These are phyloP conservation scores for Glareola pratincola DNA, from an alignment of 2,113 vertebrate species.

Conservation along the genomic window DNA sequence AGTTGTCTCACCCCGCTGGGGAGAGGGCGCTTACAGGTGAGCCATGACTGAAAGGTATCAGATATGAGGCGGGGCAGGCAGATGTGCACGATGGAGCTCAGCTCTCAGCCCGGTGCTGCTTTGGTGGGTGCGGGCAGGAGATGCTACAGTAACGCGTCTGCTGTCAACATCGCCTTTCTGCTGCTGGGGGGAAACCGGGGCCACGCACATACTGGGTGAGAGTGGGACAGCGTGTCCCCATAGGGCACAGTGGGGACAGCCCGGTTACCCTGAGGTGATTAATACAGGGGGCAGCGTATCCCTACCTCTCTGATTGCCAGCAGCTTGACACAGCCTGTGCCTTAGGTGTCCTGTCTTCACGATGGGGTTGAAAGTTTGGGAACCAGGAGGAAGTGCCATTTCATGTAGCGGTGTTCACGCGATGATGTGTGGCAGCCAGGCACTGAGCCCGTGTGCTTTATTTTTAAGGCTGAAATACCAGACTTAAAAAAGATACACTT, in stretches of 20 bases:
- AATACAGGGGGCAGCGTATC: accelerated
- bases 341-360: not conserved
- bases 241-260: not conserved
- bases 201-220: accelerated
- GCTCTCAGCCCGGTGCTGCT: not conserved
- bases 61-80: accelerated
- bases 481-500: not conserved
- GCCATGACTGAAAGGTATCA: not conserved
- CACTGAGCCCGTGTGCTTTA: accelerated
- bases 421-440: accelerated
- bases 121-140: accelerated
- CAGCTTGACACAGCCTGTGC: not conserved
- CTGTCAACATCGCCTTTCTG: not conserved
- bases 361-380: not conserved
- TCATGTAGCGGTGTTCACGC: accelerated
- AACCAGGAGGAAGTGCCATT: not conserved
- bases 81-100: accelerated
- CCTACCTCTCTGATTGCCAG: not conserved
- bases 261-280: not conserved
- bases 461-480: not conserved
- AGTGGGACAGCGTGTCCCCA: not conserved
- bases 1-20: accelerated
- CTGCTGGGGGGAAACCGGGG: too few species aligned
- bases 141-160: not conserved
- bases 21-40: not conserved